These are phyloP conservation scores for Sycophila sp. DNA, from an alignment of 1,140 invertebrate species.

Conservation along the genomic window DNA sequence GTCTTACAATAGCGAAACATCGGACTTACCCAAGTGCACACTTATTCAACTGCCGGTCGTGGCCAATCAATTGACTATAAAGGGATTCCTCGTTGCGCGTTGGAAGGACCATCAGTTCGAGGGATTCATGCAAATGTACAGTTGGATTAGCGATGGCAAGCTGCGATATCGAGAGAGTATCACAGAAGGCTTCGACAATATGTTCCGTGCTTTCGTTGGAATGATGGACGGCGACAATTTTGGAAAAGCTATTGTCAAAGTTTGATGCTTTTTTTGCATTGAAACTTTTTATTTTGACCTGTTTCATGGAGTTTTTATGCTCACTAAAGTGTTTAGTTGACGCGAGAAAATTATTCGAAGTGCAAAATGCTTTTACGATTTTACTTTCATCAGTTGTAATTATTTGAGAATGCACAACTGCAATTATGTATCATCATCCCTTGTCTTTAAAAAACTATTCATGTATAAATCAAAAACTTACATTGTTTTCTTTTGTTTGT, in stretches of 20 bases:
- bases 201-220: slow-evolving; percentile 71
- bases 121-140: slow-evolving; percentile 68
- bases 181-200: slow-evolving; percentile 73
- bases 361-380: no score
- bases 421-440: no score
- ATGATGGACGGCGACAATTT: slow-evolving; percentile 72
- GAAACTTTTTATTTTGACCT: no score
- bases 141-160: slow-evolving; percentile 71
- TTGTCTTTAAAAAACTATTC: no score
- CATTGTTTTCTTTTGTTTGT: no score
- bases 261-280: no score
- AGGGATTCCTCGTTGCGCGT: slow-evolving; percentile 70
- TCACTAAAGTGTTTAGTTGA: no score
- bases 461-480: no score
- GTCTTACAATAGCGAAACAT: slow-evolving; percentile 58
- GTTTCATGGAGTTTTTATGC: no score
- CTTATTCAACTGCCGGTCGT: slow-evolving; percentile 68
- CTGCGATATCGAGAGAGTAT: slow-evolving; percentile 71
- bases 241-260: slow-evolving; percentile 75
- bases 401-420: no score
- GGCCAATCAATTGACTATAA: slow-evolving; percentile 68
- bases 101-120: slow-evolving; percentile 67
- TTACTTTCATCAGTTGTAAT: no score
- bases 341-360: no score
- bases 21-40: slow-evolving; percentile 52